Base-by-base conservation (phyloP, 2,797 vertebrate genomes). In the Lemur catta region DNA sequence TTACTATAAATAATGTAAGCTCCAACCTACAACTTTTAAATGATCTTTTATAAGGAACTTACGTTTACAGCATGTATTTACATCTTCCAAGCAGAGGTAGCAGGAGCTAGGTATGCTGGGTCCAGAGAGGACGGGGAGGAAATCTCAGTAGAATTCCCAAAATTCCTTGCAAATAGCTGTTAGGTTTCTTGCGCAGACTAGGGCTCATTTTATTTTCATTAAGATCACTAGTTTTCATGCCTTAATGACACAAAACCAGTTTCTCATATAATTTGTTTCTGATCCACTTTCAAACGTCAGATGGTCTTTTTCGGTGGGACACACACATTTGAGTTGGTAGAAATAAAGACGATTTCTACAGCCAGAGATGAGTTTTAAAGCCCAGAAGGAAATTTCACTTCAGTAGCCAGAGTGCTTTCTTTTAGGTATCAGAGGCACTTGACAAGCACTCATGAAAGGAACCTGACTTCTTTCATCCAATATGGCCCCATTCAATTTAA, bases 281-380 rank as follows among this genome's bases (percentile, higher is more conserved):
- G 82, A 92, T 26, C 22, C 28, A 79, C 63, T 95, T 97, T 74
- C 72, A 65, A 95, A 81, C 30, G 71, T n/a, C 22, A 82, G 65
- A 75, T 84, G 18, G 61, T 35, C 69, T 22, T 87, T 84, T 84
- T 86, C 12, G 15, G 26, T 74, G 61, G 41, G 17, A 59, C 67
- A 13, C 2, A 46, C 6, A 63, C 24, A 84, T 48, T 59, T 82
- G 85, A 80, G 30, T 35, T 84, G 52, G 20, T 33, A 76, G 48
- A 80, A 55, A 94, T 80, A 74, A 94, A 82, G 33, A 89, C 10
- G 43, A 46, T 18, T 17, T 80, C 30, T 41, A 84, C 26, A 43
- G 69, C 9, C 26, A 86, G 46, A 20, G 20, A 84, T 57, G 33
- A 63, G 67, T 93, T 89, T 76, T 67, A 76, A 95, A 76, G 26